These are phyloP conservation scores for Eupithecia subfuscata DNA, from an alignment of 2,888 invertebrate genomes.

Conservation along the genomic window DNA sequence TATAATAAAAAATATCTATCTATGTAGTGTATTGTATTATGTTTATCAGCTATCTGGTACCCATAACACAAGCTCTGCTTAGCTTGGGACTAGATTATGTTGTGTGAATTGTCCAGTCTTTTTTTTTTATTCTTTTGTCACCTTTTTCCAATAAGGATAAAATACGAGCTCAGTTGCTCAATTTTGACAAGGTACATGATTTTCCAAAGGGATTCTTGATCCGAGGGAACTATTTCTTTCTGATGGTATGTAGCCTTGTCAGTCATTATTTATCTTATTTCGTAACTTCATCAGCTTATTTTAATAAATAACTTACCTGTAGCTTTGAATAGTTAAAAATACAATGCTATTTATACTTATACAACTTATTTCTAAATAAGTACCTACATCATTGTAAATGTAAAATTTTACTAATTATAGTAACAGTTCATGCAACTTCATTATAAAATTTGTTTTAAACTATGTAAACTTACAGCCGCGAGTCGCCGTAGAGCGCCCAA, in stretches of 20 bases:
- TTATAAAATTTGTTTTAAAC: background rate
- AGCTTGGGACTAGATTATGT: no score
- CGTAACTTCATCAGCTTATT: conserved; percentile 56
- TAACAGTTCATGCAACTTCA: background rate
- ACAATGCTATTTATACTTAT: background rate
- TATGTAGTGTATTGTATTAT: no score
- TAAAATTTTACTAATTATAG: no score
- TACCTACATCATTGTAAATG: background rate
- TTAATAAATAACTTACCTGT: conserved; percentile 47
- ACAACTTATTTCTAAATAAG: no score
- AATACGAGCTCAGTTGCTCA: conserved; percentile 43
- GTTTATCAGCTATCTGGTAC: no score
- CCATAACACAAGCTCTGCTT: no score
- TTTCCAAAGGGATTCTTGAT: conserved; percentile 56
- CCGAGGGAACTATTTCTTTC: conserved; percentile 52
- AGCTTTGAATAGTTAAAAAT: background rate
- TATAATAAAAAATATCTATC: no score
- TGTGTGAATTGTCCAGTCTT: no score
- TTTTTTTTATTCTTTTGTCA: background rate
- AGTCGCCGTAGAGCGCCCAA: conserved; percentile 86
- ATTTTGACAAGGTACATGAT: conserved; percentile 52
- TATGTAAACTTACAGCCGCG: conserved; percentile 69
- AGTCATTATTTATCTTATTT: conserved; percentile 51
- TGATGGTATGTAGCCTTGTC: conserved; percentile 55
- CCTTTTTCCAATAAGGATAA: conserved; percentile 35